Base-by-base conservation (phyloP, 1,140 invertebrate species). In the Caenorhabditis remanei region DNA sequence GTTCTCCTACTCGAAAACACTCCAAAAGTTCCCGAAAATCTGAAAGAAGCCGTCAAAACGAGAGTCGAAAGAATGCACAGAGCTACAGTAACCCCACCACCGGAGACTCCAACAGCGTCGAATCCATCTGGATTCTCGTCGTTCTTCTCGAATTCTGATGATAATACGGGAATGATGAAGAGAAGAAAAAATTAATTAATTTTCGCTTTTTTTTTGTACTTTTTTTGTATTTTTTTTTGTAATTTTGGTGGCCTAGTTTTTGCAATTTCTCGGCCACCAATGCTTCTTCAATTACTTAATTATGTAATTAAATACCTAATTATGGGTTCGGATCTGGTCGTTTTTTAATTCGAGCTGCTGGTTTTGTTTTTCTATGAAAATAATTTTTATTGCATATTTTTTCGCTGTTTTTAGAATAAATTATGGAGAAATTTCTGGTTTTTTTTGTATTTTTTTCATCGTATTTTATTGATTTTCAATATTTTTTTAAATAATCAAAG, bases 371-470 rank as follows among this genome's bases (percentile, higher is more conserved):
- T 32, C 32, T 32, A 32, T 32, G 32, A 32, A 32, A 32, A 24
- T 79, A 71, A 9, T 71, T 50, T 79, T 79, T 79, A 79, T 79
- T 79, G 71, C 71, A 79, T 79, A 50, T n/a, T 79, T 21, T 63
- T 32, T 32, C 7, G 13, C 11, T 32, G n/a, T 32, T 32, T 53
- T 53, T 63, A 63, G 19, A 63, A 63, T 21, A 63, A 58, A 58
- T 5, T 65, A 65, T 65, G 11, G n/a, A 14, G 2, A n/a, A 61
- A 4, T 61, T 61, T 4, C 0, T 1, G 21, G 0, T 53, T n/a
- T n/a, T 58, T 58, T n/a, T 58, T n/a, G 56, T 16, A 8, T 19
- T 16, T 13, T 53, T 53, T 53, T 53, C 1, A 53, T 13, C 9
- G 50, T 53, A 16, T 0, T 9, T 53, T 13, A 13, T 53, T 6